A percentile compares a stretch with the other conserved stretches of the same genome.
These are phyloP conservation scores for Thryonomys swinderianus DNA, from an alignment of 2,113 vertebrate species.

Conservation along the genomic window DNA sequence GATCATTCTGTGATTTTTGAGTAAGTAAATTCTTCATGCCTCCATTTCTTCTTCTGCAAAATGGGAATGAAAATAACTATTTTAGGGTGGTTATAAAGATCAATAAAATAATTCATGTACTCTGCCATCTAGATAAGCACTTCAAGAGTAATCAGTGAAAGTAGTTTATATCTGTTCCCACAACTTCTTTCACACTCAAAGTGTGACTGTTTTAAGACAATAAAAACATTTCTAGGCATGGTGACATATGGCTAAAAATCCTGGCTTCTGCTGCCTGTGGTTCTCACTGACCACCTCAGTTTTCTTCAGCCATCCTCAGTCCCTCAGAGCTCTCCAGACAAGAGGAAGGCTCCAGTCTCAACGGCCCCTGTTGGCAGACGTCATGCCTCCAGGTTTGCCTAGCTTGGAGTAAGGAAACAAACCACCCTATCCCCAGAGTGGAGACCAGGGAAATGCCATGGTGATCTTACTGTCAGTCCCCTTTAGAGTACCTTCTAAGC, in stretches of 20 bases:
- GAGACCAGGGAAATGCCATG: not conserved
- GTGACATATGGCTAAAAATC: too few species aligned
- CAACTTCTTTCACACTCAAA: not conserved
- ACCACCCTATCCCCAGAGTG: not conserved
- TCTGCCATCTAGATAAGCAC: not conserved
- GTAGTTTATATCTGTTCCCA: not conserved
- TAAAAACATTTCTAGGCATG: not conserved
- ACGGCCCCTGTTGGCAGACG: not conserved
- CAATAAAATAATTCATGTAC: not conserved
- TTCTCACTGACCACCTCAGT: not conserved
- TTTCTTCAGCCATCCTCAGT: not conserved
- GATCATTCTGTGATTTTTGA: not conserved
- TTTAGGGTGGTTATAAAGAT: not conserved
- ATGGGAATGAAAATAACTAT: not conserved
- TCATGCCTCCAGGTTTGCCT: not conserved
- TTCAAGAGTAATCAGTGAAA: not conserved
- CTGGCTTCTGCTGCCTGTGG: rapidly evolving
- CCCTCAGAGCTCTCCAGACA: not conserved
- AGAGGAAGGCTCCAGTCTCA: not conserved
- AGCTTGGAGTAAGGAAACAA: not conserved
- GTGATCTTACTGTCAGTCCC: not conserved
- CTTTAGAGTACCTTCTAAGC: not conserved
- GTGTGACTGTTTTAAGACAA: not conserved
- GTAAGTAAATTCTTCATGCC: not conserved
- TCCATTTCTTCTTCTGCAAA: not conserved